Conservation (phyloP, 2,888 invertebrate species). For the Meliscaeva auricollis region DNA sequence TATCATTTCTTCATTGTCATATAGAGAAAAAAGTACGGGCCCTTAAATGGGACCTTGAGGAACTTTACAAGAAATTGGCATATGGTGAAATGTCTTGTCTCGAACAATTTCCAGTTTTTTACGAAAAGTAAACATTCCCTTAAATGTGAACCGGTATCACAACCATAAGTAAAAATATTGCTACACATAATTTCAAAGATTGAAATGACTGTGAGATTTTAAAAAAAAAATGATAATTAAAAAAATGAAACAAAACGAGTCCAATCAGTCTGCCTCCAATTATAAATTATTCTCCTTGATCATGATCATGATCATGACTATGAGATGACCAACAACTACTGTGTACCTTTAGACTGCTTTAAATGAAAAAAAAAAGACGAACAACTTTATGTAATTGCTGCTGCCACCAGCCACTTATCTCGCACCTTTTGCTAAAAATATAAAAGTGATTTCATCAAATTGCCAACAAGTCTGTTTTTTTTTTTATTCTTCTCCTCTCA, state of each 20-base stretch:
- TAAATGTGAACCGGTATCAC: too few relatives aligned
- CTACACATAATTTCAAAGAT: too few relatives aligned
- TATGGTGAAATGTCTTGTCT: too few relatives aligned
- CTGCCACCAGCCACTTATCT: too few relatives aligned
- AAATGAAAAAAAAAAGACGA: background rate
- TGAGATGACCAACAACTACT: background rate
- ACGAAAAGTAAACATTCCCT: too few relatives aligned
- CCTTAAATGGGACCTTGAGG: too few relatives aligned
- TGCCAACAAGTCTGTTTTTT: background rate
- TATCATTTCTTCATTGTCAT: too few relatives aligned
- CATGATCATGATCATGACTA: background rate
- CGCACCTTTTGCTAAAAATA: conserved; percentile 46
- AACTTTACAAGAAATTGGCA: too few relatives aligned
- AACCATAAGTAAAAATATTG: too few relatives aligned
- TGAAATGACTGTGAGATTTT: background rate
- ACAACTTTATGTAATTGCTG: background rate
- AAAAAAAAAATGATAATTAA: background rate
- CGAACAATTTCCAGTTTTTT: too few relatives aligned
- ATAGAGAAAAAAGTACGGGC: too few relatives aligned
- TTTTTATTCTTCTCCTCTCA: background rate
- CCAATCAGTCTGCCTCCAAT: background rate
- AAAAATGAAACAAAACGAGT: background rate
- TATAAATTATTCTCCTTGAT: background rate
- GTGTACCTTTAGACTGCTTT: background rate
- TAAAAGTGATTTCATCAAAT: conserved; percentile 37